Evolutionary conservation across 2,113 vertebrate species (phyloP), one percentile per base, ranked within the genome.

Genomic region (Gavialis gangeticus): DNA sequence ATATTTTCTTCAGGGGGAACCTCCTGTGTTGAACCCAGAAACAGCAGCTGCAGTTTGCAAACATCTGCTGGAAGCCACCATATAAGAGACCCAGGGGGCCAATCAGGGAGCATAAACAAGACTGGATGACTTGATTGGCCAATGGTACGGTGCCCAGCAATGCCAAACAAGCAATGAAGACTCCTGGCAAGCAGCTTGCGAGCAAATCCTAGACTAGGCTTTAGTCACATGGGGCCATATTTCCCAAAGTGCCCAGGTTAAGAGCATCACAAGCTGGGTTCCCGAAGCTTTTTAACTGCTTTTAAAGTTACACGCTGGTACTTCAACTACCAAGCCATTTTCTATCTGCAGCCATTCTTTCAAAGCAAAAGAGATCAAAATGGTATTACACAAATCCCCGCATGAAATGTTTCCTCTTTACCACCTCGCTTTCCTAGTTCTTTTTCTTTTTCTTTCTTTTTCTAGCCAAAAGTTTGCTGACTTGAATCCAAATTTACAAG

Each of bases 401-500:
- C 46, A 46, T 59, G 4, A 15, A 89, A 57, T 11, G 15, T 5
- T 60, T 5, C 8, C 27, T 6, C 18, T 71, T 71, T 37, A 10
- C 57, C 30, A 9, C 5, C 67, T 27, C 1, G 25, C 46, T 4
- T 5, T 63, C 2, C 24, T 4, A 22, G 3, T 3, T 6, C 4
- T 3, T 91, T 79, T 57, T 93, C 46, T 46, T 46, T 46, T 46
- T 46, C 46, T 46, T 46, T 46, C 5, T 46, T 46, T 46, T 46
- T 46, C 46, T 46, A 7, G 46, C 46, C 46, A 46, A 9, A 46
- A 46, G 46, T 46, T 67, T 76, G 21, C 3, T 77, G 37, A 4
- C 28, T 59, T 78, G 85, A 11, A 15, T 56, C 18, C n/a, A 87
- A 58, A 85, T 85, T 15, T 89, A 30, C 55, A 62, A 73, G 75